Base-by-base conservation (phyloP, 1,140 invertebrate genomes). In the Potamilus streckersoni region DNA sequence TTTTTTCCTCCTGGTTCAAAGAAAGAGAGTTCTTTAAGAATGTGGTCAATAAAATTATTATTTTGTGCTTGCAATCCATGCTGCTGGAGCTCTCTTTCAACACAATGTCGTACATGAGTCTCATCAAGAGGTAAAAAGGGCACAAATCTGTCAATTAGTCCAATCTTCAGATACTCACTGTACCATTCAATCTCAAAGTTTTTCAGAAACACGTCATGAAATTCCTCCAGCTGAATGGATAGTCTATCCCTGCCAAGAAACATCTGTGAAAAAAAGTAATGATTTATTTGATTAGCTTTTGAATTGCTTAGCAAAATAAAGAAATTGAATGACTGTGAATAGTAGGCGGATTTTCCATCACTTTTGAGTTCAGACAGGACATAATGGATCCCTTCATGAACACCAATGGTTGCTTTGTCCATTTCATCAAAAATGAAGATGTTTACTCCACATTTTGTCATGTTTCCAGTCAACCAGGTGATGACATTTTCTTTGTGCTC, bases 51-150 rank as follows among this genome's bases (percentile, higher is more conserved):
- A 15, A 80, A 68, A 49, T 49, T 4, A 49, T 1, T 8, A n/a
- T 79, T 75, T 12, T 70, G 49, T 59, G 71, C 76, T 19, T 81
- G 83, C 62, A 82, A 74, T 38, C 78, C 72, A 59, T 78, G 79
- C 69, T 87, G 87, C 19, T 60, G 58, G 2, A 81, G 77, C 70
- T 92, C 91, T 74, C 91, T 87, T 67, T 81, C 76, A 63, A 92
- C 90, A 89, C 97, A 99, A 71, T 92, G 85, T 75, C 91, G 90
- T 5, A 99, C 93, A 91, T 99, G 97, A 11, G 90, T 82, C 86
- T 94, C 92, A 90, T 98, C 96, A 31, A 99, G 88, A 2, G 98
- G 97, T 73, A 99, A 85, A 88, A 99, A 99, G 73, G 98, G 97
- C 69, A 99, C 92, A 87, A 95, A 98, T 85, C 95, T 93, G 89